Conservation (phyloP, 1,140 invertebrate species). For the Brachionus angularis region DNA sequence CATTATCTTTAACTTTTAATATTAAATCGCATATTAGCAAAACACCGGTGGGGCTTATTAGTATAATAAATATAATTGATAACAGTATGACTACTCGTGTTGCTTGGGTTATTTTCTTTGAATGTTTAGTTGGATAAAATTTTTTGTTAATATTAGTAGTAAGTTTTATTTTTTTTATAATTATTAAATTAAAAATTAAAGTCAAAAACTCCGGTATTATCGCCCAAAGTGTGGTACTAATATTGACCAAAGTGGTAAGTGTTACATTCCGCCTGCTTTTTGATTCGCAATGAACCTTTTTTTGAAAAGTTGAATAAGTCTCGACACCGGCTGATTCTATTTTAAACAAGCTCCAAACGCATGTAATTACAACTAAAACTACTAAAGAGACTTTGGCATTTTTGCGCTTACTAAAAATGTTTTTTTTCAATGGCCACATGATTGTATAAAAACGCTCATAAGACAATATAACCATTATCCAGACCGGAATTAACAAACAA, state of each 20-base stretch:
- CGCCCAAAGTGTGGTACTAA: conserved; percentile 24
- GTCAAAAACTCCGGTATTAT: conserved; percentile 38
- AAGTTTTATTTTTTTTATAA: conserved; percentile 33
- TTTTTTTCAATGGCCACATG: conserved; percentile 13
- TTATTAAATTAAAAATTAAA: conserved; percentile 18
- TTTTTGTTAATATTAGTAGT: background rate
- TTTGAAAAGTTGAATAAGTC: conserved; percentile 17
- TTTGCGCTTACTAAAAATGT: background rate
- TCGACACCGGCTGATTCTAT: conserved; percentile 18
- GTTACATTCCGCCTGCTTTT: background rate
- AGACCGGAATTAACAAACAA: background rate
- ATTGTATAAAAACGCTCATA: conserved; percentile 9
- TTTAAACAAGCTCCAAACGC: conserved; percentile 27
- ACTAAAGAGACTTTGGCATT: background rate
- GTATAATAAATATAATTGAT: conserved; percentile 32
- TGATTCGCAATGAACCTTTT: background rate
- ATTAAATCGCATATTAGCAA: background rate
- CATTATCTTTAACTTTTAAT: background rate
- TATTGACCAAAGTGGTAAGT: background rate
- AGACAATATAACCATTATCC: conserved; percentile 40
- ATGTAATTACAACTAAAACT: background rate
- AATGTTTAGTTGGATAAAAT: conserved; percentile 1
- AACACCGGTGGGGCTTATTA: conserved; percentile 27
- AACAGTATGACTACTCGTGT: conserved; percentile 15
- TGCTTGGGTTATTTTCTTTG: conserved; percentile 18